Evolutionary conservation across 2,888 invertebrate species (phyloP).

Genomic region (Chymomyza procnemis): DNA sequence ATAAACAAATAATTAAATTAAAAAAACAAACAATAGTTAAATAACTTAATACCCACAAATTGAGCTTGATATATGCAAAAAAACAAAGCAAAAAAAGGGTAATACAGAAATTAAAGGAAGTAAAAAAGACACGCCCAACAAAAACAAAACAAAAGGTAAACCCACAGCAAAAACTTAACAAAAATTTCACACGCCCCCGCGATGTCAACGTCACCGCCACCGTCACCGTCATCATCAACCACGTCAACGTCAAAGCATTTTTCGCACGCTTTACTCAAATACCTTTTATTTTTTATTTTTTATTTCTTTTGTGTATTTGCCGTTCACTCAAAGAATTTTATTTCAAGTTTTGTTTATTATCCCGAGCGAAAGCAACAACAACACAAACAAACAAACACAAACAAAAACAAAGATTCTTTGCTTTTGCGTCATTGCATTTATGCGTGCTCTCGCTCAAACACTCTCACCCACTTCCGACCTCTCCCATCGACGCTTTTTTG

Average conservation of each 20-base stretch:
- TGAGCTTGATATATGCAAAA: not conserved
- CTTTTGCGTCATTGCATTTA: not conserved
- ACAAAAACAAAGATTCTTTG: not conserved
- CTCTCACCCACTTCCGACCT: not conserved
- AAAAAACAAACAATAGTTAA: too few relatives aligned
- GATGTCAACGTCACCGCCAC: not conserved
- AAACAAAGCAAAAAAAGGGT: not conserved
- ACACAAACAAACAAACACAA: not conserved
- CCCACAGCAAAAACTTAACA: slow-evolving; percentile 9
- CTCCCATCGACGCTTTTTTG: not conserved
- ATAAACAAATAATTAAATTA: too few relatives aligned
- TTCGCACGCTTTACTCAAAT: not conserved
- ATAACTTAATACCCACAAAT: not conserved
- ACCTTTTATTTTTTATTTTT: not conserved
- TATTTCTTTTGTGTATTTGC: not conserved
- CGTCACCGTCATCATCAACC: slow-evolving; percentile 7
- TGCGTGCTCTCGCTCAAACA: not conserved
- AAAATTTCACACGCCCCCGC: not conserved
- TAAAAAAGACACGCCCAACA: slow-evolving; percentile 3
- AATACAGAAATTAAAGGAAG: slow-evolving; percentile 2
- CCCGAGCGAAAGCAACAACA: too few relatives aligned
- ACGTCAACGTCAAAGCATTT: slow-evolving; percentile 13
- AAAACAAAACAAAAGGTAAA: slow-evolving; percentile 27
- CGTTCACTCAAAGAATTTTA: not conserved
- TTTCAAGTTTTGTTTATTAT: too few relatives aligned